These are phyloP conservation scores for Ovis canadensis DNA, from an alignment of 2,113 vertebrate species.

Conservation along the genomic window DNA sequence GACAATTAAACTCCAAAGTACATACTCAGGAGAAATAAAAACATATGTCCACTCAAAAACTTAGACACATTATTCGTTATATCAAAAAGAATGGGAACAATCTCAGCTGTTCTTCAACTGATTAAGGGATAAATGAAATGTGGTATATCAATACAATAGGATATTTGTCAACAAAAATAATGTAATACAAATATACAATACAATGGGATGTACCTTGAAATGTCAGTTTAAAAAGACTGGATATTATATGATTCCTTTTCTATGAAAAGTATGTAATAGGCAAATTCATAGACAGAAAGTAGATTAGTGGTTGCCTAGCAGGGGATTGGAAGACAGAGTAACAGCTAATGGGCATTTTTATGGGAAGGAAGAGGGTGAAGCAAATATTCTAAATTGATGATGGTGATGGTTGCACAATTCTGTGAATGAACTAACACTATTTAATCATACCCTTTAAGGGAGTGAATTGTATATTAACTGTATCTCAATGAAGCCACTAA, in stretches of 20 bases:
- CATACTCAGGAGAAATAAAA: background rate
- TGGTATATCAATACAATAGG: background rate
- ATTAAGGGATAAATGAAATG: background rate
- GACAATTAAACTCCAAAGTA: background rate
- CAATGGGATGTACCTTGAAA: background rate
- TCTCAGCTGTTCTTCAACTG: background rate
- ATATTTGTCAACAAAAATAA: background rate
- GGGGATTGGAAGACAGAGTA: accelerated
- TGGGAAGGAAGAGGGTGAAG: background rate
- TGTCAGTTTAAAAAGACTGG: background rate
- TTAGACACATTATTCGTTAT: background rate
- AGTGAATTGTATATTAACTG: background rate
- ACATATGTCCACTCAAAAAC: background rate
- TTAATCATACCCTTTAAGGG: background rate
- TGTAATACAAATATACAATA: background rate
- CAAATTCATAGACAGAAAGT: background rate
- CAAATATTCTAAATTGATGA: background rate
- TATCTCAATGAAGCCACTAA: background rate
- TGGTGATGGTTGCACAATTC: background rate
- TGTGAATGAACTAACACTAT: background rate
- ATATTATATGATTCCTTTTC: background rate
- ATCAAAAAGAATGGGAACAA: background rate
- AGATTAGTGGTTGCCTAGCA: background rate
- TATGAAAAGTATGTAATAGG: background rate
- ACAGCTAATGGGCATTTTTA: background rate